Evolutionary conservation across 1,140 invertebrate genomes (phyloP).

Genomic region (Heliothis virescens): DNA sequence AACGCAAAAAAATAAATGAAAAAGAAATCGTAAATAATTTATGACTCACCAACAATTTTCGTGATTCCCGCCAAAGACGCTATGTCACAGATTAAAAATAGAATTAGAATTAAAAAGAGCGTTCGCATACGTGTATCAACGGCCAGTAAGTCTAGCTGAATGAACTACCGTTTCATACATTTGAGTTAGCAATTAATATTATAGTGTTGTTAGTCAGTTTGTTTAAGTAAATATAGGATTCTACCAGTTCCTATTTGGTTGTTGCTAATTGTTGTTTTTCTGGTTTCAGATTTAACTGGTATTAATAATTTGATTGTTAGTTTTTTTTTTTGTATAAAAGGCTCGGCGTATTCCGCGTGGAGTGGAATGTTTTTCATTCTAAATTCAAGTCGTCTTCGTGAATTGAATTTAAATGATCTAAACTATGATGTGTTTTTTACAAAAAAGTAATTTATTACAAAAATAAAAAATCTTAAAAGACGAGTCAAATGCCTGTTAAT

Average conservation of each 20-base stretch:
- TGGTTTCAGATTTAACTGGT: not conserved
- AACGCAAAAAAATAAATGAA: not conserved
- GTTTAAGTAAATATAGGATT: not conserved
- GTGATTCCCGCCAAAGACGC: slow-evolving; percentile 35
- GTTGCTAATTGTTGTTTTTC: not conserved
- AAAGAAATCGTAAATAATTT: too few relatives aligned
- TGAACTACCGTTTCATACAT: not conserved
- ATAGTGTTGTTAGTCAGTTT: not conserved
- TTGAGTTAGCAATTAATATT: not conserved
- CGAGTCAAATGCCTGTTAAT: too few relatives aligned
- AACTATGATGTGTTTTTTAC: too few relatives aligned
- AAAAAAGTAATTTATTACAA: too few relatives aligned
- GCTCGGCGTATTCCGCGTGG: too few relatives aligned
- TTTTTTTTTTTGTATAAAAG: not conserved
- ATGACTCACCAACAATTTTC: slow-evolving; percentile 15
- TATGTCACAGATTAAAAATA: slow-evolving; percentile 23
- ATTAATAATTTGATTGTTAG: not conserved
- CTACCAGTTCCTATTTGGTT: not conserved
- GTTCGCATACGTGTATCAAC: slow-evolving; percentile 11
- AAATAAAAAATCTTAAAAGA: too few relatives aligned
- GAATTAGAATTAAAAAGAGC: not conserved
- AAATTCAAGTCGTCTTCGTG: too few relatives aligned
- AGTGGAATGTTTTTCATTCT: too few relatives aligned
- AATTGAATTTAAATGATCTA: too few relatives aligned
- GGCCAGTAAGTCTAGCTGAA: not conserved